These are phyloP conservation scores for Anaspis maculata DNA, from an alignment of 2,888 invertebrate species.

Conservation along the genomic window DNA sequence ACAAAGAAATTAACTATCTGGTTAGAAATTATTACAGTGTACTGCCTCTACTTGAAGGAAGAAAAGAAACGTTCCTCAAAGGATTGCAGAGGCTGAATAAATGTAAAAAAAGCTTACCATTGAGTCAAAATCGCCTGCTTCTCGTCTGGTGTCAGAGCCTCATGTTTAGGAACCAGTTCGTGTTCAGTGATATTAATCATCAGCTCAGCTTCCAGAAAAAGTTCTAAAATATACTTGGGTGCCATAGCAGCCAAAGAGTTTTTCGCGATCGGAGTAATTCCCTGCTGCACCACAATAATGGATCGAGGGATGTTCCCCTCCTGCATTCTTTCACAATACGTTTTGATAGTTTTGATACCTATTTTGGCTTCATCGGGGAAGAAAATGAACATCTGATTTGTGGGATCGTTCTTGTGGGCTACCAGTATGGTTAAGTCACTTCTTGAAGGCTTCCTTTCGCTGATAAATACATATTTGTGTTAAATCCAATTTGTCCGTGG, in stretches of 20 bases:
- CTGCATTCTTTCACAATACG: constrained; percentile 98
- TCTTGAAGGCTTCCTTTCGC: constrained; percentile 87
- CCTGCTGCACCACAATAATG: constrained; percentile 95
- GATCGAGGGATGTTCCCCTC: constrained; percentile 98
- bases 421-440: constrained; percentile 94
- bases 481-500: no score
- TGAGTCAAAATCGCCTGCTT: constrained; percentile 90
- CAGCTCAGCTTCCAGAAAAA: constrained; percentile 89
- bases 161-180: constrained; percentile 97
- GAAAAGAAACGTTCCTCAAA: no score
- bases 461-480: no score
- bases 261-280: constrained; percentile 99
- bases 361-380: constrained; percentile 99
- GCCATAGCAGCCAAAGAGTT: constrained; percentile 97
- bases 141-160: constrained; percentile 96
- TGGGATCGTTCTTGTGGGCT: constrained; percentile 98
- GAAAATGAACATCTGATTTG: constrained; percentile 99
- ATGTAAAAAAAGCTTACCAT: constrained; percentile 54
- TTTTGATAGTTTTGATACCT: constrained; percentile 97
- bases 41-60: neutral
- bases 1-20: constrained; percentile 7
- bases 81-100: no score
- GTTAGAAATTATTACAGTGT: constrained; percentile 1
- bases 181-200: constrained; percentile 98
- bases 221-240: constrained; percentile 96